Conservation (phyloP, 2,888 invertebrate species). For the Dynastes tityus region DNA sequence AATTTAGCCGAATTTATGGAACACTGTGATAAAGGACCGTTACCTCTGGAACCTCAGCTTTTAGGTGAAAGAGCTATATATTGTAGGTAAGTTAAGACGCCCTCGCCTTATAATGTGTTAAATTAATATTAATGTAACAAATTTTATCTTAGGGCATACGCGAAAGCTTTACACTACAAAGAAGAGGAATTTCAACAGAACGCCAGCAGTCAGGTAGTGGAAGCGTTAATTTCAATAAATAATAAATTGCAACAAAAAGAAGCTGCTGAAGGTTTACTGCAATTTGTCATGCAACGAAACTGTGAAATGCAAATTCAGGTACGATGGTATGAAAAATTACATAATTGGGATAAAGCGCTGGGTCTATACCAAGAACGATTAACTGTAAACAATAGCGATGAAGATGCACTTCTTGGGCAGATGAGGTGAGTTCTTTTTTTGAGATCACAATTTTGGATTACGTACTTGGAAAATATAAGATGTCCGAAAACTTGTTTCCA, state of each 20-base stretch:
- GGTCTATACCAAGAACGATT: slow-evolving; percentile 88
- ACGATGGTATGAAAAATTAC: slow-evolving; percentile 98
- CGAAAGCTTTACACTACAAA: slow-evolving; percentile 89
- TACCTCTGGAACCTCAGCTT: slow-evolving; percentile 90
- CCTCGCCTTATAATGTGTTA: neutral
- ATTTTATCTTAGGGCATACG: slow-evolving; percentile 74
- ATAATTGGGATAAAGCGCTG: slow-evolving; percentile 98
- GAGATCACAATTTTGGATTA: neutral
- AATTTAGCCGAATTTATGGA: slow-evolving; percentile 99
- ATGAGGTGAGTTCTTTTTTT: slow-evolving; percentile 76
- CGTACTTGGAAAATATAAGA: too few relatives aligned
- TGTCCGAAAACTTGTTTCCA: too few relatives aligned
- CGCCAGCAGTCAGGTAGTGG: slow-evolving; percentile 89
- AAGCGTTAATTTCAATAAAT: slow-evolving; percentile 95
- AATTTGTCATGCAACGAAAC: slow-evolving; percentile 89
- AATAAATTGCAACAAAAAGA: slow-evolving; percentile 99
- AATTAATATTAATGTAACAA: neutral
- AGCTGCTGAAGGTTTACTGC: slow-evolving; percentile 94
- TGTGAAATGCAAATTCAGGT: slow-evolving; percentile 81
- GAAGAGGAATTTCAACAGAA: slow-evolving; percentile 94
- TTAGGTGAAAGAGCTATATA: slow-evolving; percentile 96
- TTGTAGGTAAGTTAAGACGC: slow-evolving; percentile 76
- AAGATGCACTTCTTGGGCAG: slow-evolving; percentile 90
- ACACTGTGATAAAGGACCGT: slow-evolving; percentile 96
- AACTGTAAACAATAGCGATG: slow-evolving; percentile 76